Conservation (phyloP, 1,140 invertebrate genomes). For the Neodiprion pinetum region DNA sequence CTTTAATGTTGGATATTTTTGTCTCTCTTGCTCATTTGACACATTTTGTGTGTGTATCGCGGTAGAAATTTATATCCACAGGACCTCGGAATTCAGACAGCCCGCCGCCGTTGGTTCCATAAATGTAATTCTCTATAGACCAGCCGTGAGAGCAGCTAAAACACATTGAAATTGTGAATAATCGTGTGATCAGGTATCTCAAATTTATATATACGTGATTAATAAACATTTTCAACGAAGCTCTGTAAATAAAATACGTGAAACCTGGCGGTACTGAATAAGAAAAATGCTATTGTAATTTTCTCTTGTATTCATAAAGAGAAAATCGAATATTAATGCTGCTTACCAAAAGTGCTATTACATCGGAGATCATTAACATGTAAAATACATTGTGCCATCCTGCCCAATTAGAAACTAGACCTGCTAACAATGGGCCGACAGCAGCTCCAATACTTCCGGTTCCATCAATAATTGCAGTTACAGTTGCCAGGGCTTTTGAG, state of each 20-base stretch:
- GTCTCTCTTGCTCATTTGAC: background rate
- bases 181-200: background rate
- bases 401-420: conserved; percentile 72
- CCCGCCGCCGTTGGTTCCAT: conserved; percentile 45
- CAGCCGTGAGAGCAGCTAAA: conserved; percentile 52
- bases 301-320: no score
- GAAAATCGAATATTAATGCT: background rate
- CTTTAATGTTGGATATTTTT: background rate
- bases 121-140: conserved; percentile 50
- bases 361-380: conserved; percentile 87
- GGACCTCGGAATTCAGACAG: conserved; percentile 28
- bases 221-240: conserved; percentile 15
- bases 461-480: conserved; percentile 96
- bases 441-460: conserved; percentile 94
- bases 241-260: background rate
- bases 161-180: conserved; percentile 23
- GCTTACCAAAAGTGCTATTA: conserved; percentile 77
- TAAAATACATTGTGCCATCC: conserved; percentile 91
- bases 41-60: background rate
- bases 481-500: conserved; percentile 90
- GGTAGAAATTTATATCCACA: background rate
- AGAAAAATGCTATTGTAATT: background rate
- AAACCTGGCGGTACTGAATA: conserved; percentile 14
- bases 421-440: conserved; percentile 88
- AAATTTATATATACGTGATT: conserved; percentile 12